Conservation (phyloP, 2,797 vertebrate species). For the Thamnophis elegans region DNA sequence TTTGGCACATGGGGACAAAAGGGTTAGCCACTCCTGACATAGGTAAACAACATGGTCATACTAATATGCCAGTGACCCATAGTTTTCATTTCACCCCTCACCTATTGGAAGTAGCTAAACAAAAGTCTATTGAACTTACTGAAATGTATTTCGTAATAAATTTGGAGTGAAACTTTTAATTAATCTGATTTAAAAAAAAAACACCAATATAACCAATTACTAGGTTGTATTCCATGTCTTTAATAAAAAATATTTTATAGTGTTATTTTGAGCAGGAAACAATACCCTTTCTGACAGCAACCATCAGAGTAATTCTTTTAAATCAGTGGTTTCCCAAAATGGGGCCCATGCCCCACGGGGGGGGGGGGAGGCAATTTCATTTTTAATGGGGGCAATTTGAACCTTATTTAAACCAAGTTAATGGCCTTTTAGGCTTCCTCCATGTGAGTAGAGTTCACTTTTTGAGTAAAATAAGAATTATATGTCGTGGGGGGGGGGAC, state of each 20-base stretch:
- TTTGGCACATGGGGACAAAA: too few species aligned
- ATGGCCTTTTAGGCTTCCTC: too few species aligned
- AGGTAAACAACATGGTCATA: not conserved
- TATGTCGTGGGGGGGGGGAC: too few species aligned
- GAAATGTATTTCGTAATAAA: not conserved
- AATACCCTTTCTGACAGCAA: not conserved
- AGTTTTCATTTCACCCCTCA: not conserved
- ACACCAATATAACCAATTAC: not conserved
- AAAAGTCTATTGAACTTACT: not conserved
- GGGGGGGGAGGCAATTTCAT: too few species aligned
- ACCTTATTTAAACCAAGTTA: too few species aligned
- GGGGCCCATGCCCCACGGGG: too few species aligned
- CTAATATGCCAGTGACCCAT: not conserved
- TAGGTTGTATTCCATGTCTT: not conserved
- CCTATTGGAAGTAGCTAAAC: not conserved
- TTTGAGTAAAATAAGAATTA: too few species aligned
- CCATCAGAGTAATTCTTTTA: conserved; percentile 41
- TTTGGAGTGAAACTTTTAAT: not conserved
- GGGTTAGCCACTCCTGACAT: too few species aligned
- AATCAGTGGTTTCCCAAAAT: conserved; percentile 35
- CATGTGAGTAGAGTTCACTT: too few species aligned
- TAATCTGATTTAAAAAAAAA: not conserved
- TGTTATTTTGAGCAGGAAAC: not conserved
- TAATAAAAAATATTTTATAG: not conserved
- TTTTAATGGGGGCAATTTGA: too few species aligned